Evolutionary conservation across 2,113 vertebrate species (phyloP).

Genomic region (Mirza zaza): DNA sequence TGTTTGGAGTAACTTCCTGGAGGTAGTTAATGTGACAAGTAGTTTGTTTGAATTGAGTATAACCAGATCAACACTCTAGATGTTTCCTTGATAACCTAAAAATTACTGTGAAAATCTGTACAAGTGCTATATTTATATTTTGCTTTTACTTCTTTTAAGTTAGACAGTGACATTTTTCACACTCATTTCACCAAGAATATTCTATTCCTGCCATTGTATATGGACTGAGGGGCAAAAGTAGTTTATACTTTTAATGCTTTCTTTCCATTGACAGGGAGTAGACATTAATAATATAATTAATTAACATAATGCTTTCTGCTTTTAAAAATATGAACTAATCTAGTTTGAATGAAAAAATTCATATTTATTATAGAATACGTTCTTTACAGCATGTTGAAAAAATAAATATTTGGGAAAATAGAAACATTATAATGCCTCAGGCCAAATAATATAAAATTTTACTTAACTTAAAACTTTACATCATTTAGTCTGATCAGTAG

Average conservation of each 20-base stretch:
- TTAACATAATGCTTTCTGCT: slow-evolving; percentile 1
- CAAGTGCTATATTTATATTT: slow-evolving; percentile 84
- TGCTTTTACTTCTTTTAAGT: slow-evolving; percentile 80
- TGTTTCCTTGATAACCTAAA: slow-evolving; percentile 96
- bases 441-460: not conserved
- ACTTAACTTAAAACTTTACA: not conserved
- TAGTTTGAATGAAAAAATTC: slow-evolving; percentile 36
- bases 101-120: slow-evolving; percentile 86
- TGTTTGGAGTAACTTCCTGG: slow-evolving; percentile 98
- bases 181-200: slow-evolving; percentile 71
- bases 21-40: slow-evolving; percentile 95
- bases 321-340: slow-evolving; percentile 28
- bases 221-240: slow-evolving; percentile 36
- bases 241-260: slow-evolving; percentile 51
- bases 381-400: slow-evolving; percentile 31
- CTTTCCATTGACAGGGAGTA: not conserved
- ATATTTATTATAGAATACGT: slow-evolving; percentile 10
- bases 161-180: slow-evolving; percentile 70
- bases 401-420: slow-evolving; percentile 23
- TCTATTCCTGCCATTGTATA: slow-evolving; percentile 68
- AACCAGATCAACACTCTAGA: slow-evolving; percentile 96
- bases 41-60: slow-evolving; percentile 96
- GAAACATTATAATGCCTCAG: not conserved
- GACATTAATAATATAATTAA: slow-evolving; percentile 37
- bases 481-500: not conserved